A percentile compares a stretch with the other conserved stretches of the same genome.
phyloP scores from a whole-genome alignment of 1,140 invertebrate species.

The Conus betulinus region DNA sequence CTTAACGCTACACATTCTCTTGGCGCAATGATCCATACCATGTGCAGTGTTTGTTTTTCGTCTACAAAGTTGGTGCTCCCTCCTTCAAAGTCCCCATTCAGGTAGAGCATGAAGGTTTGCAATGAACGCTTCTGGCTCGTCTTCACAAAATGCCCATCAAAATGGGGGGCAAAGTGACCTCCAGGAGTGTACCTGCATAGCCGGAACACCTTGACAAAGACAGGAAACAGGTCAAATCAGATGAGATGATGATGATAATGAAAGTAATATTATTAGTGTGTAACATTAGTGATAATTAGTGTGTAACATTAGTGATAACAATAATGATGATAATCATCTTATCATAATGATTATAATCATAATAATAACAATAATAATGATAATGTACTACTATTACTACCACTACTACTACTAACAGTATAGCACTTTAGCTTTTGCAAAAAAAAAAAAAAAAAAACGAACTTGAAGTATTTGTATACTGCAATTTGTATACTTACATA shows the following conservation, averaged over 20 bases:
- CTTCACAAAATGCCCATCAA: constrained; percentile 58
- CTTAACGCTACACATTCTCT: no score
- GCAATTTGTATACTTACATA: no score
- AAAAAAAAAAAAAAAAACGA: no score
- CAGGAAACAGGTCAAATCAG: background rate
- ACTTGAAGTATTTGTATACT: no score
- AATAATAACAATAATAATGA: no score
- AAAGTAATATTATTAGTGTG: background rate
- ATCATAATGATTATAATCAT: no score
- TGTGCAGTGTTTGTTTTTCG: constrained; percentile 52
- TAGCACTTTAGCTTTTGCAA: no score
- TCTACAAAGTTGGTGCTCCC: constrained; percentile 63
- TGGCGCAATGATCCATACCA: constrained; percentile 37
- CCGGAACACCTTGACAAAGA: constrained; percentile 50
- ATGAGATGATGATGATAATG: background rate
- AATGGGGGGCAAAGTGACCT: constrained; percentile 62
- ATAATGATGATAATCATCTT: background rate
- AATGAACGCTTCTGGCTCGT: constrained; percentile 48
- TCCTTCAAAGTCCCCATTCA: constrained; percentile 60
- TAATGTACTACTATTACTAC: no score
- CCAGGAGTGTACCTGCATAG: constrained; percentile 55
- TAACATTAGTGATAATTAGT: background rate
- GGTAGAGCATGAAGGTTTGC: constrained; percentile 62
- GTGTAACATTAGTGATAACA: background rate
- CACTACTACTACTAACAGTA: no score